Base-by-base conservation (phyloP, 2,113 vertebrate species). In the Isichthys henryi region DNA sequence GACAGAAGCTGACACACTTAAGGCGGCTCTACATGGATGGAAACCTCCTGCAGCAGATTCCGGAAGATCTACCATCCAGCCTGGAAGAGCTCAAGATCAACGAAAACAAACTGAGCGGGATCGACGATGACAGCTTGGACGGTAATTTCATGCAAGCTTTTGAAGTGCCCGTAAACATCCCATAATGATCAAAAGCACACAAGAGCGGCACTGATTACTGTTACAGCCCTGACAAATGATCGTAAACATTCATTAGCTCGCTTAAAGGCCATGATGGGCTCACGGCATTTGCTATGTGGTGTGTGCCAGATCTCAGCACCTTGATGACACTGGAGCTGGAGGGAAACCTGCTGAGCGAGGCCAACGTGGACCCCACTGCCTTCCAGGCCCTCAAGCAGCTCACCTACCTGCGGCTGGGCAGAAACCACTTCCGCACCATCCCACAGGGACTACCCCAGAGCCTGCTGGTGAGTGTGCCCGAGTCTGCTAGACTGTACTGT, bases 81-180 rank as follows among this genome's bases (percentile, higher is more conserved):
- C 93, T 99, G 90, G 97, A 98, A 93, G 98, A 99, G 94, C 96
- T 99, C 88, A 99, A 98, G 96, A 94, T 99, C 94, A 99, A 95
- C 35, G 98, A 99, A 91, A 99, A 99, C 94, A 94, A 92, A 84
- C 95, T 99, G 84, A 95, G 94, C 90, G 88, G 90, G 52, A 93
- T 99, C 0, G 92, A 97, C 3, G 93, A 97, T 90, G 94, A 96
- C 0, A 93, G 94, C 91, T 96, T 99, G 90, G 93, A 95, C 94
- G 98, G 98, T 99, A 96, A 92, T 80, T 35, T 56, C 7, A 7
- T 13, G 43, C 5, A 15, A 49, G 21, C 84, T 70, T 82, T 19
- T 82, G 77, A 82, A 82, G 77, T 82, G 31, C 31, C 31, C 21
- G 43, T 39, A 46, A 43, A 23, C 21, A 23, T 9, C 17, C 17